Base-by-base conservation (phyloP, 2,797 vertebrate species). In the Diceros bicornis region DNA sequence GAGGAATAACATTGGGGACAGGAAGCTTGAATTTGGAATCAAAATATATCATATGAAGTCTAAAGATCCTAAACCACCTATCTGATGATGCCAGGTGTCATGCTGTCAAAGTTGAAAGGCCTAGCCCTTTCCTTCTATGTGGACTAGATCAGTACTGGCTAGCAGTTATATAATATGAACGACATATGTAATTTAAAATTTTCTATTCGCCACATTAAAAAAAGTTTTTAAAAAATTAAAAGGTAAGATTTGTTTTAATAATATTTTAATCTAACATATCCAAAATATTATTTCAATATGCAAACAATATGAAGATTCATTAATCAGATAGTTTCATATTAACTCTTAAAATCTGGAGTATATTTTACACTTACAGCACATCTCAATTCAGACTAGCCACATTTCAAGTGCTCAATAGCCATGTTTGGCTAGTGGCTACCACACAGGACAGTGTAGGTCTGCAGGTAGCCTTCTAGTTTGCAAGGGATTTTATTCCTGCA, bases 401-500 rank as follows among this genome's bases (percentile, higher is more conserved):
- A 47, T 93, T 66, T 91, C 64, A 86, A 32, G 12, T 72, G 16
- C 11, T 93, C 47, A 77, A 2, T 61, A 44, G 75, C 50, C 20
- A 50, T n/a, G 9, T 44, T 6, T 81, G 5, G 9, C n/a, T 78
- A 34, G 78, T 66, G 12, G n/a, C 14, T 55, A 8, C 55, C 16
- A n/a, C 21, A 91, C 3, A 68, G 7, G 44, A 71, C n/a, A 71
- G 27, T 62, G 21, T 14, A 47, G 57, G 9, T 79, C 20, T 61
- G 83, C 62, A 86, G 55, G 11, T 84, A 61, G 50, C 20, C 37
- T 79, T 94, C 59, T 44, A 95, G 18, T 59, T 86, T 94, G 68
- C 68, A 92, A 96, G 17, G 52, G 7, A 61, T 95, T 86, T 91
- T 93, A 93, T 91, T 89, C 29, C 72, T 87, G 8, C 92, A 64